These are phyloP conservation scores for Serranus cabrilla DNA, from an alignment of 2,797 vertebrate species.

Conservation along the genomic window DNA sequence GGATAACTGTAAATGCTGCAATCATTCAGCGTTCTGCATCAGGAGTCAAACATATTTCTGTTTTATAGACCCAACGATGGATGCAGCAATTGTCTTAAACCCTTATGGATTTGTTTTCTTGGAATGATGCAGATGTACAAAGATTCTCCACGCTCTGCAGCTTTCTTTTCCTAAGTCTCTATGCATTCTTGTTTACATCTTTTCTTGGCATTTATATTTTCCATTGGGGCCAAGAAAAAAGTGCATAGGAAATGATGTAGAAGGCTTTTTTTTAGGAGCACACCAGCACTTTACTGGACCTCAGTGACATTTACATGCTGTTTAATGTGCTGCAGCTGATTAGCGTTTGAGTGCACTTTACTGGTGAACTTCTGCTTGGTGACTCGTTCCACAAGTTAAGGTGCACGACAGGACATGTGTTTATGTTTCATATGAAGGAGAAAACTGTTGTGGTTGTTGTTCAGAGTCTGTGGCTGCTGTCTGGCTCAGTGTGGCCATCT, in stretches of 20 bases:
- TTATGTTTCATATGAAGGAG: background rate
- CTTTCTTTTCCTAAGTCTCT: too few relatives aligned
- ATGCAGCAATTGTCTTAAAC: background rate
- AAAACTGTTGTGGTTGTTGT: background rate
- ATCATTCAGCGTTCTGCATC: constrained; percentile 20
- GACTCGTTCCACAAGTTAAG: background rate
- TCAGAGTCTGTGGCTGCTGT: background rate
- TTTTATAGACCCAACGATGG: constrained; percentile 17
- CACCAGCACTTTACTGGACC: too few relatives aligned
- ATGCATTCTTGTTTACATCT: too few relatives aligned
- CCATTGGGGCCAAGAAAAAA: too few relatives aligned
- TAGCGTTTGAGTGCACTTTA: too few relatives aligned
- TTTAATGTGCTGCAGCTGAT: too few relatives aligned
- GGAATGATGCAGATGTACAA: background rate
- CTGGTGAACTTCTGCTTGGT: background rate
- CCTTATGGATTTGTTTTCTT: background rate
- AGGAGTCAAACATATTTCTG: constrained; percentile 27
- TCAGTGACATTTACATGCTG: too few relatives aligned
- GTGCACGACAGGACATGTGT: background rate
- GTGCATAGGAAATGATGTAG: too few relatives aligned
- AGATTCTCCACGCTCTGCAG: background rate
- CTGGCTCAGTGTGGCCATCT: background rate
- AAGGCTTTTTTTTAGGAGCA: too few relatives aligned
- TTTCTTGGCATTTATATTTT: too few relatives aligned
- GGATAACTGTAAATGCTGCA: constrained; percentile 7